Percentiles rank a stretch among this genome's conserved stretches.
Conservation (phyloP, 2,113 vertebrate genomes). For the Pitta sordida region DNA sequence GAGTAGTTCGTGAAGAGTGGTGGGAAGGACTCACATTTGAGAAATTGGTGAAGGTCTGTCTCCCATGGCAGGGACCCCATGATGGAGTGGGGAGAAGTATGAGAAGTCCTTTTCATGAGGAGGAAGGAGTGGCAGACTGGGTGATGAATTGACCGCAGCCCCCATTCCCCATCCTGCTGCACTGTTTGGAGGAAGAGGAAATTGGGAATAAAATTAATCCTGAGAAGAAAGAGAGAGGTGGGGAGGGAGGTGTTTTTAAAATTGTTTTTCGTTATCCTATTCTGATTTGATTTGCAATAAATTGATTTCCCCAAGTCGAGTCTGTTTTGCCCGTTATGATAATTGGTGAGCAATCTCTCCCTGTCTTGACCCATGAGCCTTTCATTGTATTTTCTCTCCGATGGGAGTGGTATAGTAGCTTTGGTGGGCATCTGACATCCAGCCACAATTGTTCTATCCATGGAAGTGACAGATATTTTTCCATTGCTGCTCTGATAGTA, state of each 20-base stretch:
- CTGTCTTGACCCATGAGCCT: background rate
- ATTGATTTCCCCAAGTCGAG: background rate
- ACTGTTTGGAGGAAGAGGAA: background rate
- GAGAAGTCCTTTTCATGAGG: background rate
- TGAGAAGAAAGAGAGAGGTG: background rate
- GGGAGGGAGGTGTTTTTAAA: background rate
- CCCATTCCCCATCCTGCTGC: background rate
- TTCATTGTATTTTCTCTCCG: background rate
- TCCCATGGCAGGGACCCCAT: background rate
- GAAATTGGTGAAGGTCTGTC: background rate
- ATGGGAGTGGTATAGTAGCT: background rate
- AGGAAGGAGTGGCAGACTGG: background rate
- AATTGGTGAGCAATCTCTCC: background rate
- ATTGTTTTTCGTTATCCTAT: background rate
- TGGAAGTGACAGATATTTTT: background rate
- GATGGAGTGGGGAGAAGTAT: background rate
- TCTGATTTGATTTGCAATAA: background rate
- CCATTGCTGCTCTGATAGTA: background rate
- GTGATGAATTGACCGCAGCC: background rate
- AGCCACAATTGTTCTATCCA: background rate
- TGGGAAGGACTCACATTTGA: background rate
- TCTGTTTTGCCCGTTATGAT: background rate
- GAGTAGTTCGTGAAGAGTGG: background rate
- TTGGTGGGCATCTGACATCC: background rate
- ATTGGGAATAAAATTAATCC: background rate